Conservation (phyloP, 2,797 vertebrate species). For the Tauraco hartlaubi region DNA sequence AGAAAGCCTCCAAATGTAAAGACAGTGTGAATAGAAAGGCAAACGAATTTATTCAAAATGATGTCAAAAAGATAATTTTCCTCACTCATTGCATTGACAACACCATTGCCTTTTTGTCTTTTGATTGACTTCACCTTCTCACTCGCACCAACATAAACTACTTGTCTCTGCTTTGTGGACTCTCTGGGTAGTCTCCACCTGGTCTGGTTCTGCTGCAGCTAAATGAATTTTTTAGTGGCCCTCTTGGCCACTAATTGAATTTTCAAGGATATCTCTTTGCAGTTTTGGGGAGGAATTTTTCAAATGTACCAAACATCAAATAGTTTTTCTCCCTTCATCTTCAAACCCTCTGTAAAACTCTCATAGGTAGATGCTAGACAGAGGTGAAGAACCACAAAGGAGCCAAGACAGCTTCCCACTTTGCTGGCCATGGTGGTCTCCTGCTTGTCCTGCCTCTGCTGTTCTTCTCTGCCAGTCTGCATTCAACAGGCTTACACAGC, state of each 20-base stretch:
- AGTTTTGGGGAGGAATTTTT: neutral
- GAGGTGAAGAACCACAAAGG: rapidly evolving
- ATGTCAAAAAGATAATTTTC: neutral
- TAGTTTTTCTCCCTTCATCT: neutral
- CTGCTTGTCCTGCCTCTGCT: neutral
- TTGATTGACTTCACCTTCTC: neutral
- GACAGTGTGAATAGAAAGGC: neutral
- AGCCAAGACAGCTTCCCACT: neutral
- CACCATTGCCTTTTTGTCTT: neutral
- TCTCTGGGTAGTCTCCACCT: neutral
- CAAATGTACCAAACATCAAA: neutral
- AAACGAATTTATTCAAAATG: neutral
- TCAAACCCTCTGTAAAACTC: neutral
- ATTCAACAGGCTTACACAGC: neutral
- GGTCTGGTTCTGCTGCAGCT: neutral
- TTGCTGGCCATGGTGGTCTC: neutral
- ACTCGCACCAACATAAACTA: neutral
- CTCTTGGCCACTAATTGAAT: neutral
- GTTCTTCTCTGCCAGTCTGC: neutral
- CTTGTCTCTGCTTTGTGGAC: neutral
- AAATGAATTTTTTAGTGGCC: neutral
- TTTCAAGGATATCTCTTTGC: neutral
- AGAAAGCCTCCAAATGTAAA: neutral
- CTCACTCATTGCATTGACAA: neutral
- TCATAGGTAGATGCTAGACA: neutral